phyloP scores from a whole-genome alignment of 2,113 vertebrate genomes.

The Eptatretus burgeri region DNA sequence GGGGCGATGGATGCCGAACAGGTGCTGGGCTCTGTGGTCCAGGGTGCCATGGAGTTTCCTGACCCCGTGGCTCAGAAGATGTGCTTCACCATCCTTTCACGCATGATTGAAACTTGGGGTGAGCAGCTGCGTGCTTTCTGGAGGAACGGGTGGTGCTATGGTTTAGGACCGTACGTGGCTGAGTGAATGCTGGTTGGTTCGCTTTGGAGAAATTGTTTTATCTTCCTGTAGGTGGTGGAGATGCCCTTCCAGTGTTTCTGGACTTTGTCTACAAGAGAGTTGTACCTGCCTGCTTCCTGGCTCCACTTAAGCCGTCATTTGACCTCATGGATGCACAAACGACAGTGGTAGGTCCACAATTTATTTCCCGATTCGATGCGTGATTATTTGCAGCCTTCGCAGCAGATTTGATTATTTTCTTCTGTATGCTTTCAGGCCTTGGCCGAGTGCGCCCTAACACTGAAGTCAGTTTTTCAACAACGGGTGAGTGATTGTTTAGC shows the following conservation, averaged over 20 bases:
- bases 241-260: slow-evolving; percentile 67
- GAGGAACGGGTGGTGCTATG: not conserved
- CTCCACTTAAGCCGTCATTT: slow-evolving; percentile 75
- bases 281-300: slow-evolving; percentile 75
- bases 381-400: not conserved
- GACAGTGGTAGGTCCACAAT: slow-evolving; percentile 32
- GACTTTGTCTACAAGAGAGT: slow-evolving; percentile 97
- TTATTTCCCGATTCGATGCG: slow-evolving; percentile 8
- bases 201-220: not conserved
- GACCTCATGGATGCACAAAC: slow-evolving; percentile 87
- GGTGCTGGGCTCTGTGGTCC: slow-evolving; percentile 68
- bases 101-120: slow-evolving; percentile 75
- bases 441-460: slow-evolving; percentile 59
- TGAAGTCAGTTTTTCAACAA: slow-evolving; percentile 88
- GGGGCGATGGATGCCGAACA: slow-evolving; percentile 65
- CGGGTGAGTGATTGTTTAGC: slow-evolving; percentile 25
- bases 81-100: slow-evolving; percentile 77
- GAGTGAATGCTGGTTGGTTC: not conserved
- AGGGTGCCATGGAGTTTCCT: slow-evolving; percentile 80
- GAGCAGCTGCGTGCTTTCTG: slow-evolving; percentile 14
- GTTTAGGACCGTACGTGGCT: too few species aligned
- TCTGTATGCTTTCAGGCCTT: slow-evolving; percentile 30
- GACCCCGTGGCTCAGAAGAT: slow-evolving; percentile 88
- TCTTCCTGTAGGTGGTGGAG: slow-evolving; percentile 44
- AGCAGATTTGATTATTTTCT: not conserved